phyloP scores from a whole-genome alignment of 2,888 invertebrate genomes.

The Beris morrisii region DNA sequence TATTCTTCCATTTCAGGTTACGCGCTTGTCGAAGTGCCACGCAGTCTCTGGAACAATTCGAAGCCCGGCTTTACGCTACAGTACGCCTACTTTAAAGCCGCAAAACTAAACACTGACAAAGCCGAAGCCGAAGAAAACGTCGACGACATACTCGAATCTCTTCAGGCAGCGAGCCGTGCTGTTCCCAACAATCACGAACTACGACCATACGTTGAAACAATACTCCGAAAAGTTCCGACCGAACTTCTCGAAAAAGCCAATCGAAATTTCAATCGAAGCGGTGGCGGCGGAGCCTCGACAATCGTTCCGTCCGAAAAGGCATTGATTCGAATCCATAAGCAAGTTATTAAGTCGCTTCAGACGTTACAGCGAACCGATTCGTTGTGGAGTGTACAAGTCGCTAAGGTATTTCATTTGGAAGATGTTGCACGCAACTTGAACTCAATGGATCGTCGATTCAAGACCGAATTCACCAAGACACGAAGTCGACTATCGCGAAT shows the following conservation, averaged over 20 bases:
- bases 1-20: conserved; percentile 61
- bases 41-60: conserved; percentile 88
- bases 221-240: conserved; percentile 82
- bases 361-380: conserved; percentile 92
- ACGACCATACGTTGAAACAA: conserved; percentile 81
- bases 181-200: conserved; percentile 76
- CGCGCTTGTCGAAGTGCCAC: conserved; percentile 93
- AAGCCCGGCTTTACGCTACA: conserved; percentile 82
- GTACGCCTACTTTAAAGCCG: conserved; percentile 89
- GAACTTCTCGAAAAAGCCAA: conserved; percentile 75
- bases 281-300: conserved; percentile 57
- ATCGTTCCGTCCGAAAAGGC: conserved; percentile 79
- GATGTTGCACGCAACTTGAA: conserved; percentile 79
- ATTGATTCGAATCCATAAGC: conserved; percentile 86
- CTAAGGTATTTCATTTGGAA: conserved; percentile 79
- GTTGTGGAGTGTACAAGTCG: conserved; percentile 86
- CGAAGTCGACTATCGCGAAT: conserved; percentile 63
- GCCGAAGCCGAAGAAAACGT: conserved; percentile 96
- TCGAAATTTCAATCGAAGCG: conserved; percentile 57
- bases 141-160: conserved; percentile 90
- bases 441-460: conserved; percentile 61
- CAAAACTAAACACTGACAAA: conserved; percentile 91
- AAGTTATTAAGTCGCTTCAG: conserved; percentile 89
- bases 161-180: conserved; percentile 78
- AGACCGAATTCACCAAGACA: conserved; percentile 70